Evolutionary conservation across 2,888 invertebrate genomes (phyloP), one percentile per base, ranked within the genome.

Genomic region (Cheilosia scutellata): DNA sequence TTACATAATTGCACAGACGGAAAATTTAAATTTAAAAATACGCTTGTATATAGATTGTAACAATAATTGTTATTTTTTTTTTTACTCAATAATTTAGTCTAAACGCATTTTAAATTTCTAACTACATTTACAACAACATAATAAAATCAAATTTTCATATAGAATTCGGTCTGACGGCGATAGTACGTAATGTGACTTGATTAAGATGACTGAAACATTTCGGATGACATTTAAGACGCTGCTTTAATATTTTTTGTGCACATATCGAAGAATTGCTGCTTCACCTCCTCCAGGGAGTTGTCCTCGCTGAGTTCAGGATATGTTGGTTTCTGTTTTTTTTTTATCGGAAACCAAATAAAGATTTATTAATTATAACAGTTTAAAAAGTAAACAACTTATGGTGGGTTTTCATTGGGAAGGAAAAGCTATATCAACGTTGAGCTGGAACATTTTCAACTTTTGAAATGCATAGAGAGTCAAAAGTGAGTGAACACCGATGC

Each of bases 221-320:
- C 20, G 29, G 47, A 7, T 20, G 13, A 20, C 9, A 11, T 7
- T 75, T 68, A 75, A 51, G 25, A 53, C 3, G 68, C 44, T 25
- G 72, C 13, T 60, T 51, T 77, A 5, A 72, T 11, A 5, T 55
- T 40, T 70, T 89, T 88, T 62, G 68, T 82, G 86, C 88, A 89
- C 89, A 91, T 91, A 74, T 89, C 90, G 57, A 92, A 92, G 79
- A 92, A 92, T 68, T 91, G 90, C 11, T 87, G 76, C 71, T 91
- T 92, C 4, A 92, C 89, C 79, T 92, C 91, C 5, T 91, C 91
- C 47, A 92, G 89, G 44, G 90, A 87, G 49, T 88, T 91, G 68
- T 91, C 91, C 68, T 90, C 90, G 25, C 89, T 89, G 57, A 90
- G 89, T 70, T 91, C 90, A 2, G 92, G 91, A 89, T 92, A 92